Percentiles rank a stretch among this genome's conserved stretches.
Evolutionary conservation across 2,888 invertebrate genomes (phyloP).

Genomic region (Tenthredo notha): DNA sequence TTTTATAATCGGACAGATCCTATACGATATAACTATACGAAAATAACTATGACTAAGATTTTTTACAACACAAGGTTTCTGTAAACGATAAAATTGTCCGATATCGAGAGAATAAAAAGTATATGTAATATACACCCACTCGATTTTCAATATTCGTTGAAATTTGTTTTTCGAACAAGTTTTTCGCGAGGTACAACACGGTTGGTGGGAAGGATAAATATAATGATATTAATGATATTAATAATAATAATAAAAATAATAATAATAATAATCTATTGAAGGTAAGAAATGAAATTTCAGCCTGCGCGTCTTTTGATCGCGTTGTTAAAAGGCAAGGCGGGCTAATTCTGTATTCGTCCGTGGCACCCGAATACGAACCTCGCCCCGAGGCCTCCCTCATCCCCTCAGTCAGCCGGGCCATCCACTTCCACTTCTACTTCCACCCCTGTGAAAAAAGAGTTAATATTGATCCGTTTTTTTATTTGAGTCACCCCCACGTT

Average conservation of each 20-base stretch:
- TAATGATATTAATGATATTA: background rate
- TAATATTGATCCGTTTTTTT: constrained; percentile 86
- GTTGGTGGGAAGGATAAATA: background rate
- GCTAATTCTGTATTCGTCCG: constrained; percentile 68
- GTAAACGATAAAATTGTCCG: background rate
- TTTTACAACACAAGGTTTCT: background rate
- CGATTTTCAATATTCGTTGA: background rate
- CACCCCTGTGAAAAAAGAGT: constrained; percentile 81
- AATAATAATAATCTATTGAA: background rate
- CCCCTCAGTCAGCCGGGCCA: constrained; percentile 67
- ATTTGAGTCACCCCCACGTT: constrained; percentile 84
- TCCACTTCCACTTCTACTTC: constrained; percentile 59
- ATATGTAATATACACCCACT: background rate
- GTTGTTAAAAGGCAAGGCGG: constrained; percentile 54
- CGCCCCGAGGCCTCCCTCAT: constrained; percentile 46
- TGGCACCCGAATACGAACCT: constrained; percentile 48
- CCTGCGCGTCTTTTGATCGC: constrained; percentile 26
- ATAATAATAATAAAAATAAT: constrained; percentile 2
- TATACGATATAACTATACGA: too few species aligned
- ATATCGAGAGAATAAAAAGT: background rate
- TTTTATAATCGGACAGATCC: constrained; percentile 7
- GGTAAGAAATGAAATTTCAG: constrained; percentile 6
- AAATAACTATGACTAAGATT: background rate
- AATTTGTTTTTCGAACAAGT: background rate
- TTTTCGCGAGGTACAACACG: too few species aligned